Evolutionary conservation across 2,888 invertebrate species (phyloP), one percentile per base, ranked within the genome.

Genomic region (Atherix ibis): DNA sequence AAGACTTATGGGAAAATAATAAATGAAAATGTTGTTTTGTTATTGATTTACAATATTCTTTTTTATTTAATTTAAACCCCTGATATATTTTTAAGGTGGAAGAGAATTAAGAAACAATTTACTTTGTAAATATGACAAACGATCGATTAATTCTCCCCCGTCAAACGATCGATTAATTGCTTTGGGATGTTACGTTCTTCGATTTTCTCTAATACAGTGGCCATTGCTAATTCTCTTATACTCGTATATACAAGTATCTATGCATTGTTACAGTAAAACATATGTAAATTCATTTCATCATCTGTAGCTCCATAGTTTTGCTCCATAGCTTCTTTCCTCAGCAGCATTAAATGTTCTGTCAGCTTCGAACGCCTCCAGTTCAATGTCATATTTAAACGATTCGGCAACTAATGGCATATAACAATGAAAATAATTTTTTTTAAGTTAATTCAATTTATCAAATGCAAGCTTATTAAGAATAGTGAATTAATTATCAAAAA

Each of bases 241-340:
- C n/a, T n/a, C n/a, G n/a, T n/a, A 61, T 98, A 98, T 33, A 98
- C 97, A 67, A 98, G 75, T 97, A 98, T 98, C 67, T 98, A 98
- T 12, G 98, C 98, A 59, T 94, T 98, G 49, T 95, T 95, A 65
- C 91, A 94, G 55, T 89, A 85, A 52, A 91, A 85, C 39, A 89
- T 88, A 36, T 89, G 85, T 64, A 85, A 71, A 43, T 80, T 79
- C 70, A 83, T 78, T 53, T 85, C 84, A 51, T 83, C 82, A 52
- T 95, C 94, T 58, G 91, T 89, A 3, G 97, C 97, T 31, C 98
- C 98, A 59, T 87, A 98, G 63, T 98, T 98, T 60, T 91, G 82
- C 55, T 94, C 88, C 43, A 97, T 88, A 18, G 98, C 97, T 62
- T 98, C 98, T 97, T 57, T 89, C 85, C 49, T 91, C 85, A 4